Base-by-base conservation (phyloP, 2,888 invertebrate genomes). In the Agapostemon virescens region DNA sequence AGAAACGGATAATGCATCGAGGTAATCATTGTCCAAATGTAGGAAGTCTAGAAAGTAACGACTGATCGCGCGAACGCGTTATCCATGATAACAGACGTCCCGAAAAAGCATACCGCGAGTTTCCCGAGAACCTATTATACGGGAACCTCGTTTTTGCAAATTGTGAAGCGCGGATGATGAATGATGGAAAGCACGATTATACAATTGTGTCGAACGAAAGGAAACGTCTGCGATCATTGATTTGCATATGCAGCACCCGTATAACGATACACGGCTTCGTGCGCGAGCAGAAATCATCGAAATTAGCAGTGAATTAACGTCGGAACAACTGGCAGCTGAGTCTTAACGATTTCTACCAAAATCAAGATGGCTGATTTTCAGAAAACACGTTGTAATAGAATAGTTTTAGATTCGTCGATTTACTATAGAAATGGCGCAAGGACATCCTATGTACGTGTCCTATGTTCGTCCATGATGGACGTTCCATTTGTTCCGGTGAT, bases 231-330 rank as follows among this genome's bases (percentile, higher is more conserved):
- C 20, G 30, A 20, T 61, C 58, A 33, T 61, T 6, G 20, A 33
- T 61, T 61, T 61, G 58, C 30, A 61, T 61, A 61, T 61, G 30
- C 30, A 33, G 58, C 58, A 33, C 58, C 58, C 58, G 58, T 33
- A 61, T 61, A 61, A 61, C 20, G 20, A 20, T 9, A 1, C 20
- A 20, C 23, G 52, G n/a, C n/a, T 15, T 15, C 20, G 58, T 61
- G 20, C 11, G 33, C 20, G 26, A 13, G 6, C 55, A 55, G 26
- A 6, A 55, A 55, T 55, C 0, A 55, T 55, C 15, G 45, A 45
- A 45, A 45, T n/a, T n/a, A n/a, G n/a, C n/a, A n/a, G n/a, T n/a
- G n/a, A n/a, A n/a, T n/a, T n/a, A n/a, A n/a, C n/a, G n/a, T n/a
- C n/a, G n/a, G n/a, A n/a, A n/a, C n/a, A n/a, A n/a, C n/a, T n/a